Evolutionary conservation across 2,888 invertebrate genomes (phyloP).

Genomic region (Chirona hameri): DNA sequence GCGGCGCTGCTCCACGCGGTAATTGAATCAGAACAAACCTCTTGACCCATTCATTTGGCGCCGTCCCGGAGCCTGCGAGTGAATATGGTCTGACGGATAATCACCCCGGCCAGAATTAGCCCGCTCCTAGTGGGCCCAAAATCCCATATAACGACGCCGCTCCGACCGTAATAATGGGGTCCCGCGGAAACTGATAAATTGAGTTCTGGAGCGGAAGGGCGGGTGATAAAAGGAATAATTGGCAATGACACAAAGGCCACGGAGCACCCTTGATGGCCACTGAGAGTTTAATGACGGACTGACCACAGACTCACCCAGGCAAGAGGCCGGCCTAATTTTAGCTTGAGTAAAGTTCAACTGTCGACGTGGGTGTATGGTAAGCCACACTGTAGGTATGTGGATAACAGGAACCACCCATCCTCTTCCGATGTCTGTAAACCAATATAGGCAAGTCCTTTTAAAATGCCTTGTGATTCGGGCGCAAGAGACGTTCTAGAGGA

Average conservation of each 20-base stretch:
- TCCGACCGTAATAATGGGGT: not conserved
- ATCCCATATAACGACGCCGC: not conserved
- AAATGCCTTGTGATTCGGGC: too few relatives aligned
- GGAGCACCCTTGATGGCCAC: not conserved
- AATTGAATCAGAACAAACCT: constrained; percentile 8
- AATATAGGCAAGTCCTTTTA: too few relatives aligned
- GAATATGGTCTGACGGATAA: not conserved
- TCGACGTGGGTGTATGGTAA: too few relatives aligned
- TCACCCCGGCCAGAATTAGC: not conserved
- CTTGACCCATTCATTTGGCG: not conserved
- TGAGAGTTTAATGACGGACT: not conserved
- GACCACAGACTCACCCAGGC: not conserved
- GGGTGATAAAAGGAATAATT: constrained; percentile 25
- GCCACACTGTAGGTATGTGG: too few relatives aligned
- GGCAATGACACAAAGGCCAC: not conserved
- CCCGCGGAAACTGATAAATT: constrained; percentile 1
- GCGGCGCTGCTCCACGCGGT: not conserved
- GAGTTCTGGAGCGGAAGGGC: constrained; percentile 1
- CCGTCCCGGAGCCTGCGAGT: not conserved
- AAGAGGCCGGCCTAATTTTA: not conserved
- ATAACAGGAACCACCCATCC: too few relatives aligned
- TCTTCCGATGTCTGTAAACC: too few relatives aligned
- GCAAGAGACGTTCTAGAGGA: too few relatives aligned
- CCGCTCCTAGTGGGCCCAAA: not conserved
- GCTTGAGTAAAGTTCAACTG: too few relatives aligned